Percentiles rank a stretch among this genome's conserved stretches.
Conservation (phyloP, 2,797 vertebrate species). For the Morelia viridis region DNA sequence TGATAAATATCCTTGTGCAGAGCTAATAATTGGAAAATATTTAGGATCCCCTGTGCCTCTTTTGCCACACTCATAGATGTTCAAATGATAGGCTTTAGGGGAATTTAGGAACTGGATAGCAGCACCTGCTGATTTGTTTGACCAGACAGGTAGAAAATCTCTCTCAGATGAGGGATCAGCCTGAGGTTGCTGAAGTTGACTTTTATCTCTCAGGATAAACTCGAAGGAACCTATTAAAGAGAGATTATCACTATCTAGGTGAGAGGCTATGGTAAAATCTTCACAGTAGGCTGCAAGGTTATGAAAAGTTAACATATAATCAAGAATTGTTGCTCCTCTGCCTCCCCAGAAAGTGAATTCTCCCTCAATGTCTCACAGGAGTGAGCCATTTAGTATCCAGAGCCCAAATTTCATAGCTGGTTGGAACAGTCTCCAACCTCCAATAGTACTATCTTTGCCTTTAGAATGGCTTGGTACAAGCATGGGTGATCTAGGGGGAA, state of each 20-base stretch:
- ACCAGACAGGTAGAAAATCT: background rate
- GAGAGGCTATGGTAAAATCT: background rate
- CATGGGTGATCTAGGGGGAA: background rate
- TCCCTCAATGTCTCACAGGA: background rate
- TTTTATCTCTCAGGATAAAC: background rate
- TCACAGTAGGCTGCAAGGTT: background rate
- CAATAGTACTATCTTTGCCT: background rate
- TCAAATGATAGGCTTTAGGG: too few species aligned
- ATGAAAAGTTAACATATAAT: background rate
- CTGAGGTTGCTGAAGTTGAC: background rate
- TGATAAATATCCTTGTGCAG: too few species aligned
- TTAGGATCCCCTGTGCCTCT: too few species aligned
- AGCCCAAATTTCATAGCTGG: background rate
- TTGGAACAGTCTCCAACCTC: background rate
- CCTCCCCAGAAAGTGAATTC: background rate
- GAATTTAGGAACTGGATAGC: background rate
- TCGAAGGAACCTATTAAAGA: background rate
- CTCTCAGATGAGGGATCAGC: background rate
- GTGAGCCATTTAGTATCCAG: background rate
- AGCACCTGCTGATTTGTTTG: background rate
- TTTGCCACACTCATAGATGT: too few species aligned
- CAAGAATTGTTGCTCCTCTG: background rate
- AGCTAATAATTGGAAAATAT: too few species aligned
- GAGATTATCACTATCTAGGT: background rate
- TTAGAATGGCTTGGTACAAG: background rate